phyloP scores from a whole-genome alignment of 1,140 invertebrate species.

The Mizuhopecten yessoensis region DNA sequence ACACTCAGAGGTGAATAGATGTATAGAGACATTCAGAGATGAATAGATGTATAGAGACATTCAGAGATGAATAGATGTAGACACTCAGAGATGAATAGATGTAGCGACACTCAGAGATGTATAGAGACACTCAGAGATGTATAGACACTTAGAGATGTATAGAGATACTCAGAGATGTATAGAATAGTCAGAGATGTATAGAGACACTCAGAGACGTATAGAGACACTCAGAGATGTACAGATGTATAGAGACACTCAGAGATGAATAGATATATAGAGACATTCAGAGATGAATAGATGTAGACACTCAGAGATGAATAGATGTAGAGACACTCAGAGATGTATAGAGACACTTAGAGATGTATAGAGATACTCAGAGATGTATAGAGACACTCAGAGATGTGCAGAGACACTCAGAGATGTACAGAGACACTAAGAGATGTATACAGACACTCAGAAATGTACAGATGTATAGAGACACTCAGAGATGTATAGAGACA shows the following conservation, averaged over 20 bases:
- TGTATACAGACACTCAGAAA: background rate
- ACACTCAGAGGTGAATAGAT: slow-evolving; percentile 32
- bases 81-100: too few species aligned
- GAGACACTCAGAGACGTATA: background rate
- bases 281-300: background rate
- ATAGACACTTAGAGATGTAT: background rate
- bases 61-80: background rate
- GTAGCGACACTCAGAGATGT: background rate
- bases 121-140: background rate
- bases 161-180: background rate
- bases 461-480: background rate
- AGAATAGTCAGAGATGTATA: slow-evolving; percentile 36
- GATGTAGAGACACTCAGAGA: background rate
- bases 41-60: background rate
- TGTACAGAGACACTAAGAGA: slow-evolving; percentile 15
- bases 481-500: slow-evolving; percentile 39
- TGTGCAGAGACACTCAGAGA: slow-evolving; percentile 26
- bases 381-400: background rate
- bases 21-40: background rate
- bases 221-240: background rate
- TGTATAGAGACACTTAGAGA: slow-evolving; percentile 10
- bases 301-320: too few species aligned
- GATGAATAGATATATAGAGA: background rate
- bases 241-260: slow-evolving; percentile 35
- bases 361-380: background rate